These are phyloP conservation scores for Passer montanus DNA, from an alignment of 2,113 vertebrate species.

Conservation along the genomic window DNA sequence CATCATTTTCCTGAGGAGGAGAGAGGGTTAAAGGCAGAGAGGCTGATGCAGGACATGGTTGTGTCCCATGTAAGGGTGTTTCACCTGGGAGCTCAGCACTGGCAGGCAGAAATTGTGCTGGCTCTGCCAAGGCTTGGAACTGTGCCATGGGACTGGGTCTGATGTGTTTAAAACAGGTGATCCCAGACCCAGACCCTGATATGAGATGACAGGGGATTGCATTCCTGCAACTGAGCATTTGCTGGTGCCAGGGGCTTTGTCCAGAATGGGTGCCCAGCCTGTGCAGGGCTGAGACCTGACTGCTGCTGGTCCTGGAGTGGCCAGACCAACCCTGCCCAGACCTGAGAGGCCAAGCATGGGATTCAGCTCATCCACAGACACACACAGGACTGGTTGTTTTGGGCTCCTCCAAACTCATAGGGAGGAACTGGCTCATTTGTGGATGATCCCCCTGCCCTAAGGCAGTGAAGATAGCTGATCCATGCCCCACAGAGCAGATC, in stretches of 20 bases:
- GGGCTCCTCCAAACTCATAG: neutral
- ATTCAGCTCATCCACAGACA: neutral
- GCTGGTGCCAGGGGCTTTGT: neutral
- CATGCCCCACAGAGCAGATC: neutral
- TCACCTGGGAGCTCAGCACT: neutral
- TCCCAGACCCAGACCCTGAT: neutral
- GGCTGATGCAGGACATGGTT: neutral
- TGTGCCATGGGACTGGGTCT: neutral
- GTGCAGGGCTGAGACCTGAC: neutral
- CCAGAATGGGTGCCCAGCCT: rapidly evolving
- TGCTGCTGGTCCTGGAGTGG: neutral
- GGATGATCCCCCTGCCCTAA: neutral
- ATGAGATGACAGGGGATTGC: rapidly evolving
- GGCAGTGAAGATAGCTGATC: neutral
- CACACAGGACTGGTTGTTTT: rapidly evolving
- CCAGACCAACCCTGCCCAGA: neutral
- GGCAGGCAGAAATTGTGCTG: neutral
- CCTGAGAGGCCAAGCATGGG: neutral
- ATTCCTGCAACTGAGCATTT: neutral
- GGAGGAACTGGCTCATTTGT: neutral
- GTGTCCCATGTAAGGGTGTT: rapidly evolving
- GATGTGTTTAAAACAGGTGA: neutral
- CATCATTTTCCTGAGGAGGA: conserved; percentile 53
- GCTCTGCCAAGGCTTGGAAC: neutral
- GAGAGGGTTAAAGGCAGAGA: conserved; percentile 44